Conservation (phyloP, 2,113 vertebrate species). For the Jaculus jaculus region DNA sequence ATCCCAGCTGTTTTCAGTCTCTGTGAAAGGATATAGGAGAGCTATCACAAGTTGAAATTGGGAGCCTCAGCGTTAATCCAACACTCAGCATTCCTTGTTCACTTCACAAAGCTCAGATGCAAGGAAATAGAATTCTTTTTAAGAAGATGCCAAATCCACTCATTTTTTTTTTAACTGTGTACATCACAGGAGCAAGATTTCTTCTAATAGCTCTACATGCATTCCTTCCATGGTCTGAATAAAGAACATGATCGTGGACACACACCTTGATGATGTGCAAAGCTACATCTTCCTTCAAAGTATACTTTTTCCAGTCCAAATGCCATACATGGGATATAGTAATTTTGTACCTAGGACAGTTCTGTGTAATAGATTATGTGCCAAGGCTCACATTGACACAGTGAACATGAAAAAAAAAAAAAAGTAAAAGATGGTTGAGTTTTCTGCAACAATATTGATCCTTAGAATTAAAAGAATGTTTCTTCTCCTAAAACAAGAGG, state of each 20-base stretch:
- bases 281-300: not conserved
- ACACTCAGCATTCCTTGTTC: not conserved
- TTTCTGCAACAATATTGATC: not conserved
- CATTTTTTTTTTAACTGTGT: not conserved
- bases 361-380: not conserved
- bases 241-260: rapidly evolving
- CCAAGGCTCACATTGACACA: not conserved
- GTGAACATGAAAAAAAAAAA: not conserved
- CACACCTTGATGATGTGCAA: not conserved
- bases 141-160: not conserved
- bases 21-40: not conserved
- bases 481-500: not conserved
- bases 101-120: not conserved
- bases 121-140: not conserved
- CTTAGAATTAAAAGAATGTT: not conserved
- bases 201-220: not conserved
- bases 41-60: not conserved
- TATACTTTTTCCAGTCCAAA: not conserved
- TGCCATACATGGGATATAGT: not conserved
- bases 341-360: not conserved
- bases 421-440: not conserved
- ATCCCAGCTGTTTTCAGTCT: not conserved
- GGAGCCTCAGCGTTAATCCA: rapidly evolving
- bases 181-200: not conserved
- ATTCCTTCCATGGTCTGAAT: not conserved